phyloP scores from a whole-genome alignment of 2,888 invertebrate species.

The Polyploca ridens region DNA sequence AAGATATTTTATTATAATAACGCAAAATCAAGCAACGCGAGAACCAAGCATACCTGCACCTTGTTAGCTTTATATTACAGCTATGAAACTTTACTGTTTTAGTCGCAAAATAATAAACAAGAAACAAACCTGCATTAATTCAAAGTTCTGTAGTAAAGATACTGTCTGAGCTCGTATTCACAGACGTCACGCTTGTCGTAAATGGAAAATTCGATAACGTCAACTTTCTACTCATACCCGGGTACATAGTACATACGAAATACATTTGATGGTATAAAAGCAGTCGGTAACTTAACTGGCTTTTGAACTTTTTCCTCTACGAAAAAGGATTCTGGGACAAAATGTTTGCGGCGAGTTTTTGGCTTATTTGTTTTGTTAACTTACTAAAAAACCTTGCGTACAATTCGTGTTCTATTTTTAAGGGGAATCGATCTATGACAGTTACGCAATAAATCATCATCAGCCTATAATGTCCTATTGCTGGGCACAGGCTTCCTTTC shows the following conservation, averaged over 20 bases:
- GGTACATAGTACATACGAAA: constrained; percentile 26
- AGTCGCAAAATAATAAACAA: neutral
- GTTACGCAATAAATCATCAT: neutral
- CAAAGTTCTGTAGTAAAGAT: neutral
- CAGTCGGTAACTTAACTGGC: constrained; percentile 37
- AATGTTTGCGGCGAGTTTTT: constrained; percentile 43
- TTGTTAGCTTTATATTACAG: neutral
- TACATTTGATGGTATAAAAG: constrained; percentile 21
- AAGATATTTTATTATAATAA: no score
- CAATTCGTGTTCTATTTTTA: neutral
- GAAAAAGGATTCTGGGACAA: constrained; percentile 40
- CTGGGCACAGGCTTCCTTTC: no score
- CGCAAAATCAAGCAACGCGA: no score
- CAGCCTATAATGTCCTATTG: no score
- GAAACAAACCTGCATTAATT: neutral
- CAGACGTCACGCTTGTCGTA: constrained; percentile 8
- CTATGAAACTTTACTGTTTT: neutral
- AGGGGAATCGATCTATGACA: neutral
- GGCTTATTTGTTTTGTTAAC: constrained; percentile 36
- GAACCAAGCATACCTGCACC: no score
- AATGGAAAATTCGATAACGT: constrained; percentile 41
- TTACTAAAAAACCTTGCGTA: constrained; percentile 10
- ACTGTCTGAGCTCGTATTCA: constrained; percentile 24
- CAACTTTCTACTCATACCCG: constrained; percentile 42
- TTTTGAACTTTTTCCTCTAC: constrained; percentile 43